phyloP scores from a whole-genome alignment of 2,113 vertebrate species.

The Polyodon spathula region DNA sequence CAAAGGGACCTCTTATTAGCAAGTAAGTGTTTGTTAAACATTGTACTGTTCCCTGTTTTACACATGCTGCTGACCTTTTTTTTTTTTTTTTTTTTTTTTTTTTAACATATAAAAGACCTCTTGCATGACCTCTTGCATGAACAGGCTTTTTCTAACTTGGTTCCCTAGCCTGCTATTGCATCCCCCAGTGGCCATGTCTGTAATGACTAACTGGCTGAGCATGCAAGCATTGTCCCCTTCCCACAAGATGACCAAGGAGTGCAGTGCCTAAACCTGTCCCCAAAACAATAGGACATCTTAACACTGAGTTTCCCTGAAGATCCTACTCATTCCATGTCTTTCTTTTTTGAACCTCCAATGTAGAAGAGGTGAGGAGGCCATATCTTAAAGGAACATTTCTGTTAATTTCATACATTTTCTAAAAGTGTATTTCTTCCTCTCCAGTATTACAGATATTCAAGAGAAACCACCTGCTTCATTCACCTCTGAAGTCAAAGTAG shows the following conservation, averaged over 20 bases:
- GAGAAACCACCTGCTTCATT: neutral
- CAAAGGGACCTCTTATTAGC: slow-evolving; percentile 24
- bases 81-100: no score
- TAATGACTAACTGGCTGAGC: slow-evolving; percentile 40
- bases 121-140: neutral
- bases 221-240: slow-evolving; percentile 35
- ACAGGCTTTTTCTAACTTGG: neutral
- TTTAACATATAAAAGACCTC: no score
- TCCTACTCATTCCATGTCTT: slow-evolving; percentile 12
- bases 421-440: neutral
- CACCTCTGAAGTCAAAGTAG: neutral
- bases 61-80: neutral
- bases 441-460: neutral
- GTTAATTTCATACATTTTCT: neutral
- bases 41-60: slow-evolving; percentile 5
- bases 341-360: slow-evolving; percentile 10
- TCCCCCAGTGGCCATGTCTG: slow-evolving; percentile 31
- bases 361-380: slow-evolving; percentile 32
- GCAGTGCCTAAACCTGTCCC: slow-evolving; percentile 32
- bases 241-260: slow-evolving; percentile 34
- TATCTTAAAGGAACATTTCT: neutral
- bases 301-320: slow-evolving; percentile 25
- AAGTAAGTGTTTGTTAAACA: slow-evolving; percentile 51
- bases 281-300: slow-evolving; percentile 22
- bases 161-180: slow-evolving; percentile 30